Conservation (phyloP, 2,113 vertebrate genomes). For the Dromiciops gliroides region DNA sequence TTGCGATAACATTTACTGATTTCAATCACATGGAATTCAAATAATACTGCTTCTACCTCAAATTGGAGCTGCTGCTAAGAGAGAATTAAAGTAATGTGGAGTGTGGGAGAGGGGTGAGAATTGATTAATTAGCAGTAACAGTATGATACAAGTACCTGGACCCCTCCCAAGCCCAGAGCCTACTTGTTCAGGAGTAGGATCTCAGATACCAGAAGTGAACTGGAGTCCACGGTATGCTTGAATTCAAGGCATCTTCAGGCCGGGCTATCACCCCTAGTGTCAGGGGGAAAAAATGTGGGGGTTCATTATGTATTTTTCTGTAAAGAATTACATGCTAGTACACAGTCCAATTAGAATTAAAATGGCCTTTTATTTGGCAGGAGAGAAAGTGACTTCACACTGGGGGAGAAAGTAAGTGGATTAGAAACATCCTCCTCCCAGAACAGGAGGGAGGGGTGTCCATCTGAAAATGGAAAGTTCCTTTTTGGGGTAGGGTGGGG, state of each 20-base stretch:
- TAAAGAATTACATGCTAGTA: no score
- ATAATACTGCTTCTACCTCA: background rate
- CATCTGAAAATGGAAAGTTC: no score
- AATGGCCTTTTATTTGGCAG: no score
- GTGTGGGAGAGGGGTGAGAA: background rate
- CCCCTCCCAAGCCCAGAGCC: background rate
- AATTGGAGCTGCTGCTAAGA: background rate
- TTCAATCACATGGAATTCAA: background rate
- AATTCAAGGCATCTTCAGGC: background rate
- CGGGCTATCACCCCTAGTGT: background rate
- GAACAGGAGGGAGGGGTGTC: no score
- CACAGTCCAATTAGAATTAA: no score
- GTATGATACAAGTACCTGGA: background rate
- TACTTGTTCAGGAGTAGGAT: background rate
- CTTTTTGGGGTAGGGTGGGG: no score
- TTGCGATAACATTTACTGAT: background rate
- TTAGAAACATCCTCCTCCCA: no score
- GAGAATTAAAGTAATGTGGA: background rate
- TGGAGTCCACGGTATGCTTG: background rate
- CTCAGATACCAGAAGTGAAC: background rate
- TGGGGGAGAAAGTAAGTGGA: no score
- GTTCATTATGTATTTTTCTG: no score
- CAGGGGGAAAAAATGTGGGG: no score
- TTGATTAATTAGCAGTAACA: background rate
- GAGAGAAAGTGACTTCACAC: no score